Conservation (phyloP, 2,797 vertebrate species). For the Phyllotis vaccarum region DNA sequence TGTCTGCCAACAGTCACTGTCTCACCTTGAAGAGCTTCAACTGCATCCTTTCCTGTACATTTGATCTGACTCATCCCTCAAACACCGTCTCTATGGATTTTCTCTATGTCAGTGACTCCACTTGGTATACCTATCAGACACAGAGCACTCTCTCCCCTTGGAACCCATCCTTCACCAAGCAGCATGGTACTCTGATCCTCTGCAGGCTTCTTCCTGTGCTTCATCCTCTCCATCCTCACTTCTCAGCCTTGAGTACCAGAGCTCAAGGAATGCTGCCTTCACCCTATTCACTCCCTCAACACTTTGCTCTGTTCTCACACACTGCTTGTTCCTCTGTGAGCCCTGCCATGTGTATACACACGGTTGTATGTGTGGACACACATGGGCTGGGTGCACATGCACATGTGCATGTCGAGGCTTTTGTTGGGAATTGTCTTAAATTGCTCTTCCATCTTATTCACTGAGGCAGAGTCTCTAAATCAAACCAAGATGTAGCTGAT, state of each 20-base stretch:
- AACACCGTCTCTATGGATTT: background rate
- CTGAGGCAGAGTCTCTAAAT: background rate
- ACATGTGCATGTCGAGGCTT: background rate
- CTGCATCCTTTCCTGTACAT: background rate
- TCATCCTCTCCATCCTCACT: background rate
- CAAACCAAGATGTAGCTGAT: background rate
- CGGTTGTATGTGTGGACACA: background rate
- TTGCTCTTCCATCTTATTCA: background rate
- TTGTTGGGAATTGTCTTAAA: background rate
- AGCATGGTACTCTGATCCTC: accelerated
- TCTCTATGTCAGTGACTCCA: background rate
- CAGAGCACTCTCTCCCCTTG: background rate
- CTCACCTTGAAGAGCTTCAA: background rate
- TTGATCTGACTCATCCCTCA: background rate
- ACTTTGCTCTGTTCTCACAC: background rate
- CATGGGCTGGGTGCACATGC: background rate
- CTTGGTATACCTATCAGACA: background rate
- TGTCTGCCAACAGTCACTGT: too few relatives aligned
- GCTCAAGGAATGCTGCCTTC: background rate
- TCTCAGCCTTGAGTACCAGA: background rate
- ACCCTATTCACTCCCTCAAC: background rate
- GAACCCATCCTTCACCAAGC: background rate
- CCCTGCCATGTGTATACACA: background rate
- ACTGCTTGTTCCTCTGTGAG: background rate
- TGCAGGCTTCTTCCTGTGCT: background rate